Conservation (phyloP, 2,113 vertebrate genomes). For the Aleadryas rufinucha region DNA sequence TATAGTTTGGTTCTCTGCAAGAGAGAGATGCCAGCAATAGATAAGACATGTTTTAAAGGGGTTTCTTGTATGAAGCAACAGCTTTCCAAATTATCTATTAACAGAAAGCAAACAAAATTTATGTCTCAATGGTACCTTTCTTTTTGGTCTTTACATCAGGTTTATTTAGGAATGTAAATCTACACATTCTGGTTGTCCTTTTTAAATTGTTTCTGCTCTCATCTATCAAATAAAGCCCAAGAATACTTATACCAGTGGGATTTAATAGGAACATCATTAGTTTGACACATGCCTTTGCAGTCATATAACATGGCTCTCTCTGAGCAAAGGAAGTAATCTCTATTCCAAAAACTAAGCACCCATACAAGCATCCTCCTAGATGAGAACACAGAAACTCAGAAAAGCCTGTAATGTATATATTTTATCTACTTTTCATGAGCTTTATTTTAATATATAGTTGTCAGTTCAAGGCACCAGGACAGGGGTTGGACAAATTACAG, state of each 20-base stretch:
- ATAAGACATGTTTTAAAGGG: not conserved
- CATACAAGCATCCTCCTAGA: not conserved
- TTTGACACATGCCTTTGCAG: not conserved
- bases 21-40: not conserved
- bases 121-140: not conserved
- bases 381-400: not conserved
- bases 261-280: not conserved
- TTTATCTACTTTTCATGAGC: not conserved
- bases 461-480: not conserved
- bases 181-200: not conserved
- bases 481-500: not conserved
- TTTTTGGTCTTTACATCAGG: not conserved
- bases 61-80: not conserved
- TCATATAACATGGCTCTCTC: not conserved
- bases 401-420: not conserved
- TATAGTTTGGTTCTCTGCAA: not conserved
- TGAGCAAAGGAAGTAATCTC: not conserved
- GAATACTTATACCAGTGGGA: not conserved
- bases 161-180: not conserved
- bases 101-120: constrained; percentile 3
- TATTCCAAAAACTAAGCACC: not conserved
- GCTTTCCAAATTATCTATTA: not conserved
- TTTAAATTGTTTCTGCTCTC: not conserved
- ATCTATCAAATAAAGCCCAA: not conserved
- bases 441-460: not conserved